These are phyloP conservation scores for Drosophila athabasca DNA, from an alignment of 1,140 invertebrate genomes.

Conservation along the genomic window DNA sequence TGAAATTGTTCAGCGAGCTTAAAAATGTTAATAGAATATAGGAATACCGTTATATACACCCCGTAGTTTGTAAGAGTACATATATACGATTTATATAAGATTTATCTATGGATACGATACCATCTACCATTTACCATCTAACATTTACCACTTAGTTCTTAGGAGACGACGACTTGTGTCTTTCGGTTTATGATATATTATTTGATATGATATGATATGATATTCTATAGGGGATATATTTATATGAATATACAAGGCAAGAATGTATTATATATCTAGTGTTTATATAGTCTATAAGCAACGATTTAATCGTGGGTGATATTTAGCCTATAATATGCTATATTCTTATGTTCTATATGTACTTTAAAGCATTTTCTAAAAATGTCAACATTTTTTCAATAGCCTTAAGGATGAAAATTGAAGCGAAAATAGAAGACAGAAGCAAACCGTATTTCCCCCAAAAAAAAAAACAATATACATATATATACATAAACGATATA, in stretches of 20 bases:
- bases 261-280: constrained; percentile 76
- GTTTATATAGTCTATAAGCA: constrained; percentile 77
- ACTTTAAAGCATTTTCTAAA: constrained; percentile 80
- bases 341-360: constrained; percentile 80
- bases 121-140: constrained; percentile 23
- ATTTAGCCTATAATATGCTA: constrained; percentile 83
- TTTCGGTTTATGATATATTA: constrained; percentile 33
- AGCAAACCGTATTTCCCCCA: constrained; percentile 33
- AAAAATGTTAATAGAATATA: constrained; percentile 60
- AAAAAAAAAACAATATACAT: constrained; percentile 39
- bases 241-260: constrained; percentile 51
- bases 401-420: constrained; percentile 4
- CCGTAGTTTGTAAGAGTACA: constrained; percentile 38
- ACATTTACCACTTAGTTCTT: constrained; percentile 30
- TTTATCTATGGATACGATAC: too few relatives aligned
- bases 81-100: constrained; percentile 23
- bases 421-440: constrained; percentile 13
- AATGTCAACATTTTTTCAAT: constrained; percentile 66
- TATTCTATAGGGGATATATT: constrained; percentile 50
- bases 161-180: constrained; percentile 29
- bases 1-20: constrained; percentile 70
- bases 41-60: constrained; percentile 51
- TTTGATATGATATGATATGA: constrained; percentile 20
- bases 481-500: constrained; percentile 16
- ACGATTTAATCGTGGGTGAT: constrained; percentile 83